Percentiles rank a stretch among this genome's conserved stretches.
These are phyloP conservation scores for Tetropium fuscum DNA, from an alignment of 2,888 invertebrate species.

Conservation along the genomic window DNA sequence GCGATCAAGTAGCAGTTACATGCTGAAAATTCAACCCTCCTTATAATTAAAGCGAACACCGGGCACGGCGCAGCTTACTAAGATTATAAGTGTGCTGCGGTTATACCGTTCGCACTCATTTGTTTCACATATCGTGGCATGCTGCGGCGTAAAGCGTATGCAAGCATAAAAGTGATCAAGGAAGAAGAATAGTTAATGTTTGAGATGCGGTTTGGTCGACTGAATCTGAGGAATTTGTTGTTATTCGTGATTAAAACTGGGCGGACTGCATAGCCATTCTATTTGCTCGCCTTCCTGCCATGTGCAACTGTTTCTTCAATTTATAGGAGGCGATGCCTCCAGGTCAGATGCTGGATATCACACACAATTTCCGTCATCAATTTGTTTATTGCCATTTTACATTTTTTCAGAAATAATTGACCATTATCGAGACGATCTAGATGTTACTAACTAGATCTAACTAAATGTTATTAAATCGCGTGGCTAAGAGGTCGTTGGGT, in stretches of 20 bases:
- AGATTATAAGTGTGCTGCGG: slow-evolving; percentile 30
- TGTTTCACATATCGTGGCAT: slow-evolving; percentile 27
- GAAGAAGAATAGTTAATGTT: slow-evolving; percentile 40
- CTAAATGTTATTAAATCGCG: slow-evolving; percentile 8
- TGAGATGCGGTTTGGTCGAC: slow-evolving; percentile 53
- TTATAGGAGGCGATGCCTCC: slow-evolving; percentile 52
- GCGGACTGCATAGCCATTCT: slow-evolving; percentile 58
- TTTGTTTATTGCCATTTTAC: slow-evolving; percentile 33
- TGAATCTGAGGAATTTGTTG: slow-evolving; percentile 59
- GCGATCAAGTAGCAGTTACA: slow-evolving; percentile 37
- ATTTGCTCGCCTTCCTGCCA: slow-evolving; percentile 58
- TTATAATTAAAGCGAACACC: slow-evolving; percentile 30
- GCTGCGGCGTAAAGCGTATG: slow-evolving; percentile 31
- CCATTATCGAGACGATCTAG: slow-evolving; percentile 22
- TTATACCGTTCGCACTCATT: slow-evolving; percentile 22
- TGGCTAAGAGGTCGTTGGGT: not conserved
- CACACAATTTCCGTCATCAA: slow-evolving; percentile 48
- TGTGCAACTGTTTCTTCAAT: slow-evolving; percentile 57
- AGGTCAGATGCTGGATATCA: slow-evolving; percentile 50
- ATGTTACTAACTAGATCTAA: slow-evolving; percentile 1
- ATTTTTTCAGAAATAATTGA: slow-evolving; percentile 30
- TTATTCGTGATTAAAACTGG: slow-evolving; percentile 62
- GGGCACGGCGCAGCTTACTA: slow-evolving; percentile 17
- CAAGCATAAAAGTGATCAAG: slow-evolving; percentile 37
- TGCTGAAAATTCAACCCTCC: slow-evolving; percentile 36